Evolutionary conservation across 2,888 invertebrate species (phyloP).

Genomic region (Venustoraphidia nigricollis): DNA sequence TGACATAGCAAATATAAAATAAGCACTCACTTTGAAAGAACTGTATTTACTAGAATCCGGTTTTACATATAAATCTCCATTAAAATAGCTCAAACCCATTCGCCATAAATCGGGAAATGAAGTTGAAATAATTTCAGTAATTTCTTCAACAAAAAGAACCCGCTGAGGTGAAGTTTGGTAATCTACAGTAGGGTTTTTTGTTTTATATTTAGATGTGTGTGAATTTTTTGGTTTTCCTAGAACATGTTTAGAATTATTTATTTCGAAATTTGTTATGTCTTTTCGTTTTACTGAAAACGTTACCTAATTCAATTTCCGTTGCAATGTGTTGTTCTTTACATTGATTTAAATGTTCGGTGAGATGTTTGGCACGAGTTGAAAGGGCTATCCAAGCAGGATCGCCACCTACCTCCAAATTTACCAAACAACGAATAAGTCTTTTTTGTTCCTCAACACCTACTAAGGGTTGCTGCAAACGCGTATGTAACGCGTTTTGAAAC

Average conservation of each 20-base stretch:
- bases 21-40: conserved; percentile 50
- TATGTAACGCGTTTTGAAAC: conserved; percentile 64
- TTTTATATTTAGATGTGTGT: conserved; percentile 23
- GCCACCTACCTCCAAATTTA: conserved; percentile 58
- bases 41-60: conserved; percentile 55
- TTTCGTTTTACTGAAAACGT: no score
- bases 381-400: conserved; percentile 98
- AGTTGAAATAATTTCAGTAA: conserved; percentile 57
- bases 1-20: neutral
- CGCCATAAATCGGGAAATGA: conserved; percentile 89
- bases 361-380: conserved; percentile 64
- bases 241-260: conserved; percentile 1
- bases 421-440: conserved; percentile 72
- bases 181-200: conserved; percentile 16
- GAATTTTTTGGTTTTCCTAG: conserved; percentile 20
- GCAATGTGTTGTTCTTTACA: conserved; percentile 48
- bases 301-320: conserved; percentile 21
- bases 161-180: conserved; percentile 38
- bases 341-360: conserved; percentile 48
- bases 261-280: neutral
- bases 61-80: conserved; percentile 66
- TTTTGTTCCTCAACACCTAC: conserved; percentile 89
- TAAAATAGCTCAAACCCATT: conserved; percentile 87
- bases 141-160: conserved; percentile 63
- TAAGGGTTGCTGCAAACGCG: conserved; percentile 78